Percentiles rank a stretch among this genome's conserved stretches.
These are phyloP conservation scores for Matsumurasca onukii DNA, from an alignment of 1,140 invertebrate species.

Conservation along the genomic window DNA sequence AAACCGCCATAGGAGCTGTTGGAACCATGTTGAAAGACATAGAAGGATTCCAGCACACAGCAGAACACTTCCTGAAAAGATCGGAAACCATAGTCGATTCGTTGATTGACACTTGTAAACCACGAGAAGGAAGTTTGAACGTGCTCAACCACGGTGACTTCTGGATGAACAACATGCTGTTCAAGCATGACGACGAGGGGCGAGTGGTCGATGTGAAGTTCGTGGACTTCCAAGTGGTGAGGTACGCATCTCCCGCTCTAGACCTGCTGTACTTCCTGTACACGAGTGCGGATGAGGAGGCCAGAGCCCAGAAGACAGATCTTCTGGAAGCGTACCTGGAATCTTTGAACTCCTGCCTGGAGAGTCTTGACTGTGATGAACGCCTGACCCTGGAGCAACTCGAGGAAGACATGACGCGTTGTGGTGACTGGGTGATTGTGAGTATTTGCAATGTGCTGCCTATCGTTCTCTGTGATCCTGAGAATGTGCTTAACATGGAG, in stretches of 20 bases:
- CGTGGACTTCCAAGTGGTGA: conserved; percentile 29
- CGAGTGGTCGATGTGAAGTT: conserved; percentile 7
- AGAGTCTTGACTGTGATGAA: conserved; percentile 1
- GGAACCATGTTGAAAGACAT: too few species aligned
- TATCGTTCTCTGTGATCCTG: too few species aligned
- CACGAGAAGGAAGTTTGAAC: background rate
- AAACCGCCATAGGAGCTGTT: too few species aligned
- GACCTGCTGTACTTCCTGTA: conserved; percentile 35
- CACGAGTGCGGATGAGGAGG: conserved; percentile 29
- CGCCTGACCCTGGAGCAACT: background rate
- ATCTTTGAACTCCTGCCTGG: conserved; percentile 1
- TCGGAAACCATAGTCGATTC: background rate
- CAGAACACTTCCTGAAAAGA: too few species aligned
- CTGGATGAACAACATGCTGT: conserved; percentile 39
- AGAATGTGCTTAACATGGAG: too few species aligned
- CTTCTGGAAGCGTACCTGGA: background rate
- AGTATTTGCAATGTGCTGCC: too few species aligned
- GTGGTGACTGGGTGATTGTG: too few species aligned
- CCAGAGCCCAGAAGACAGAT: background rate
- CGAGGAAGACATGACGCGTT: too few species aligned
- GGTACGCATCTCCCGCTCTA: conserved; percentile 32
- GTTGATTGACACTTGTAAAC: background rate
- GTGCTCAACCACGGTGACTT: conserved; percentile 37
- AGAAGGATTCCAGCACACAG: too few species aligned
- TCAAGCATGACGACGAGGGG: conserved; percentile 17